Base-by-base conservation (phyloP, 2,888 invertebrate genomes). In the Allolobophora icterica region DNA sequence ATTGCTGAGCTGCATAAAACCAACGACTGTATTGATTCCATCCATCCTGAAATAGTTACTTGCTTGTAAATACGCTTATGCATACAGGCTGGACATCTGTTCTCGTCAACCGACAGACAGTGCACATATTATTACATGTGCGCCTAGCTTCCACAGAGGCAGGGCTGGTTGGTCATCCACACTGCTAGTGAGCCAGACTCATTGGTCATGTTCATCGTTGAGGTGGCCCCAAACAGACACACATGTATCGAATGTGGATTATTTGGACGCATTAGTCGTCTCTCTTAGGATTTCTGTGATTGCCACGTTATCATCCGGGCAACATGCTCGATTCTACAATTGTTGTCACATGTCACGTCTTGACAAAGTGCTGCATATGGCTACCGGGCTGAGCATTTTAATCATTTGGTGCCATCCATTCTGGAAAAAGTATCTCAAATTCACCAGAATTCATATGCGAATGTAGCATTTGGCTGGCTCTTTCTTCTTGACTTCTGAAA, bases 41-140 rank as follows among this genome's bases (percentile, higher is more conserved):
- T 71, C 71, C 30, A n/a, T 24, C n/a, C 71, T 71, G 71, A 71
- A 71, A 71, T 71, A 8, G 71, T 71, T 71, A 71, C 71, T 30
- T n/a, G 71, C 71, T 71, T 71, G 30, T 71, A 71, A 71, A 71
- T 71, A 71, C 17, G 71, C 71, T n/a, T 71, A 30, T 71, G 71
- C 71, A 71, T 17, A 30, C 71, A n/a, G 11, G 71, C 71, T 71
- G 71, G 71, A 71, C 71, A 71, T 30, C 71, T 71, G 71, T 71
- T 71, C 71, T 71, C 71, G 71, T 71, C 71, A 71, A n/a, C 71
- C 30, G n/a, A 71, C 71, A 71, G n/a, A 71, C 71, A 71, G 71
- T 71, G 71, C 71, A 71, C 71, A 71, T 71, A 71, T 71, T 71
- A 71, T 71, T 71, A n/a, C 71, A 71, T 71, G 71, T 71, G 71